Evolutionary conservation across 2,888 invertebrate genomes (phyloP).

Genomic region (Cosmorhoe ocellata): DNA sequence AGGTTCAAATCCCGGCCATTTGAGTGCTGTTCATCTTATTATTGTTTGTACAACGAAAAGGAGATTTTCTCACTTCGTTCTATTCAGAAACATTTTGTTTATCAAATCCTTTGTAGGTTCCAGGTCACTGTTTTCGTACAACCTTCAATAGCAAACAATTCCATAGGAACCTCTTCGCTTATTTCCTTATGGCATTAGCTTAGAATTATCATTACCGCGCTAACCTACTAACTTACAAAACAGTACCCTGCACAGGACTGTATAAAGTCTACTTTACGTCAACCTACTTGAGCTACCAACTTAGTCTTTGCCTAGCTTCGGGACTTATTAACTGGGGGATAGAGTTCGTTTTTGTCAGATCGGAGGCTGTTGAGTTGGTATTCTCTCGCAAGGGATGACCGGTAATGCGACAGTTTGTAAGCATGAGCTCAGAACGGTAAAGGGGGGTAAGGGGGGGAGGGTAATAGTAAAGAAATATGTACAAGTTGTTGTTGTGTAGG

Average conservation of each 20-base stretch:
- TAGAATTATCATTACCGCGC: slow-evolving; percentile 69
- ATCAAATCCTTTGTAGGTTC: slow-evolving; percentile 1
- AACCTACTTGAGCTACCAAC: slow-evolving; percentile 38
- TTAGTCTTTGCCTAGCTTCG: slow-evolving; percentile 39
- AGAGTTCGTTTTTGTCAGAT: slow-evolving; percentile 51
- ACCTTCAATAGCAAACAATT: slow-evolving; percentile 55
- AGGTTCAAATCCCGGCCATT: too few species aligned
- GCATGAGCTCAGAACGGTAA: slow-evolving; percentile 72
- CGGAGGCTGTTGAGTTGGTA: slow-evolving; percentile 40
- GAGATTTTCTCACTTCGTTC: neutral
- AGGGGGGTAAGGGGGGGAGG: slow-evolving; percentile 46
- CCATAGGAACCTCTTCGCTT: slow-evolving; percentile 59
- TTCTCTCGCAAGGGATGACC: slow-evolving; percentile 67
- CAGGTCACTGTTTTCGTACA: slow-evolving; percentile 33
- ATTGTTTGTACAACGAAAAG: too few species aligned
- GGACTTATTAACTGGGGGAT: slow-evolving; percentile 39
- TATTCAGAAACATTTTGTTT: slow-evolving; percentile 5
- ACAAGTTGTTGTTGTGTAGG: slow-evolving; percentile 67
- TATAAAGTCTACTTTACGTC: slow-evolving; percentile 52
- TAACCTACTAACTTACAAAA: slow-evolving; percentile 45
- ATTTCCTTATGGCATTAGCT: slow-evolving; percentile 73
- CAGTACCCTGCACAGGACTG: slow-evolving; percentile 43
- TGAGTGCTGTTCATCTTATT: too few species aligned
- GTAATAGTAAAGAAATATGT: slow-evolving; percentile 72
- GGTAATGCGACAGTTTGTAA: slow-evolving; percentile 82